Evolutionary conservation across 2,797 vertebrate genomes (phyloP).

Genomic region (Malacoraja senta): DNA sequence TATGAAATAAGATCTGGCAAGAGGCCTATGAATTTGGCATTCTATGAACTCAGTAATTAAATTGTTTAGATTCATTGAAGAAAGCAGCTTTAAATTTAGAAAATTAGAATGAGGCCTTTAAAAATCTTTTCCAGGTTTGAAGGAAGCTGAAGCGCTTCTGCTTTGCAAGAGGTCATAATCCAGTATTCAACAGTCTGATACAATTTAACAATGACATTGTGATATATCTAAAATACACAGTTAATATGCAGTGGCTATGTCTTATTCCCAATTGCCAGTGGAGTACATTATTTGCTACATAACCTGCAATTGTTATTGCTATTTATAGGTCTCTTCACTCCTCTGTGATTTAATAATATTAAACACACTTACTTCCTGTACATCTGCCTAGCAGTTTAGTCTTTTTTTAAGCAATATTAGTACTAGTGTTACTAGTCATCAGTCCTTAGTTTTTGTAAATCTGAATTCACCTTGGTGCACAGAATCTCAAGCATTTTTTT

Average conservation of each 20-base stretch:
- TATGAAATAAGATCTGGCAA: neutral
- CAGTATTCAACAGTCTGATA: neutral
- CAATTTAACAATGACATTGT: constrained; percentile 46
- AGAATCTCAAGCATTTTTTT: neutral
- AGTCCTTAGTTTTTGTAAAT: neutral
- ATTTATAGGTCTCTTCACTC: accelerated
- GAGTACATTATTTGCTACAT: constrained; percentile 34
- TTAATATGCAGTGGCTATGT: constrained; percentile 41
- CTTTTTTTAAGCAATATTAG: neutral
- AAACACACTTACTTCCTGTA: neutral
- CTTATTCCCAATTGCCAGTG: constrained; percentile 39
- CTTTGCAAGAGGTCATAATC: neutral
- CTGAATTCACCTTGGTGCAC: neutral
- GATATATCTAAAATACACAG: constrained; percentile 45
- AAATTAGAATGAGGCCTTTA: neutral
- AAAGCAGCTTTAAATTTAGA: neutral
- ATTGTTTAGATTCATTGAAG: neutral
- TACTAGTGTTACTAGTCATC: neutral
- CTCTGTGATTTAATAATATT: neutral
- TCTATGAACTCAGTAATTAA: neutral
- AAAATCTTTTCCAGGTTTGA: neutral
- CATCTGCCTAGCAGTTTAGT: neutral
- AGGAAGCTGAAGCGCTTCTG: neutral
- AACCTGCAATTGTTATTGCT: constrained; percentile 40
- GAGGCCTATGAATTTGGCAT: neutral